These are phyloP conservation scores for Osedax frankpressi DNA, from an alignment of 2,888 invertebrate species.

Conservation along the genomic window DNA sequence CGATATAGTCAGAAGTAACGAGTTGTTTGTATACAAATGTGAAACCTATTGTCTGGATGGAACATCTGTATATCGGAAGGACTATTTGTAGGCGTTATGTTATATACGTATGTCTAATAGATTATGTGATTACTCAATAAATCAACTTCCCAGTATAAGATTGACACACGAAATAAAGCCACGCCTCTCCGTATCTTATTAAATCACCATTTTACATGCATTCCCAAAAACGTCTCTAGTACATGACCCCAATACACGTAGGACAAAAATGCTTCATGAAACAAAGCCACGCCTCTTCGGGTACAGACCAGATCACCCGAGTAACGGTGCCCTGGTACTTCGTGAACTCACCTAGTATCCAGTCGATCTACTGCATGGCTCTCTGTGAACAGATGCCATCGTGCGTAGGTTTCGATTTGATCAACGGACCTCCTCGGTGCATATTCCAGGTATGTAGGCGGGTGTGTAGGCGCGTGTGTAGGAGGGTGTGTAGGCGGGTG, in stretches of 20 bases:
- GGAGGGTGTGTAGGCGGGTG: no score
- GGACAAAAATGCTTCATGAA: neutral
- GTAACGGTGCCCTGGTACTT: conserved; percentile 11
- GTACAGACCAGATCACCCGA: neutral
- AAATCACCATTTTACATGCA: neutral
- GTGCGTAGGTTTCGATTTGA: conserved; percentile 18
- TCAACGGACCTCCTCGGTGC: neutral
- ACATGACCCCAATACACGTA: no score
- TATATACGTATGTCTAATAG: no score
- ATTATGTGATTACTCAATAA: no score
- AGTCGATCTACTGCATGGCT: conserved; percentile 18
- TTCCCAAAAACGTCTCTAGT: neutral
- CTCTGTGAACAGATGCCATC: conserved; percentile 13
- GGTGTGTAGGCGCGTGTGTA: no score
- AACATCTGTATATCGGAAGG: no score
- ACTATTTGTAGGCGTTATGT: no score
- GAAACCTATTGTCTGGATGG: no score
- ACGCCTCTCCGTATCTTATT: neutral
- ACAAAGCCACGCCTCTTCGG: neutral
- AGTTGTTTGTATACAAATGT: no score
- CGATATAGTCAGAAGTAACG: no score
- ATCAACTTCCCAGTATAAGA: neutral
- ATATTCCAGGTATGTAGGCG: neutral
- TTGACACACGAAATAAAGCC: neutral
- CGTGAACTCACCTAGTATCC: conserved; percentile 1